These are phyloP conservation scores for Euspilapteryx auroguttella DNA, from an alignment of 2,888 invertebrate genomes.

Conservation along the genomic window DNA sequence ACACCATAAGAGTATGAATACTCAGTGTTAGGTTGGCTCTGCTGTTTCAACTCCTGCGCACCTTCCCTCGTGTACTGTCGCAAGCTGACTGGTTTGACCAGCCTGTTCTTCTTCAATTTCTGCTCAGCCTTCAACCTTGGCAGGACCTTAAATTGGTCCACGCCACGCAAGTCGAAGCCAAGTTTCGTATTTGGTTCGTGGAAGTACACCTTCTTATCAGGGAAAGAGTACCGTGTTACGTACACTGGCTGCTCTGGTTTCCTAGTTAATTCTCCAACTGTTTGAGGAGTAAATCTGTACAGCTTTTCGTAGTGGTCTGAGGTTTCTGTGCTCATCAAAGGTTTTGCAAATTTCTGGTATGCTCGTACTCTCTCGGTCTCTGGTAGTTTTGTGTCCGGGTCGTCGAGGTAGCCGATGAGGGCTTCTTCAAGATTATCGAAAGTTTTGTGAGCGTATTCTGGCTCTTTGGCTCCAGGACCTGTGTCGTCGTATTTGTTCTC, in stretches of 20 bases:
- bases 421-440: slow-evolving; percentile 36
- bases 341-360: too few relatives aligned
- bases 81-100: slow-evolving; percentile 16
- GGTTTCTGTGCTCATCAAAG: slow-evolving; percentile 10
- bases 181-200: neutral
- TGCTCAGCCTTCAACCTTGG: neutral
- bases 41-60: slow-evolving; percentile 7
- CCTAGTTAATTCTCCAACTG: neutral
- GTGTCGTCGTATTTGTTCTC: slow-evolving; percentile 50
- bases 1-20: slow-evolving; percentile 34
- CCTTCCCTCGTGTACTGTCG: slow-evolving; percentile 16
- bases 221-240: slow-evolving; percentile 3
- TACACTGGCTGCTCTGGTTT: slow-evolving; percentile 1
- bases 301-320: slow-evolving; percentile 4
- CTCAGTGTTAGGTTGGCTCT: slow-evolving; percentile 14
- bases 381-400: slow-evolving; percentile 41
- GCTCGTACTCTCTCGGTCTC: slow-evolving; percentile 25
- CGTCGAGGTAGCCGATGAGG: slow-evolving; percentile 28
- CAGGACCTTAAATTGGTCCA: neutral
- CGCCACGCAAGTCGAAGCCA: slow-evolving; percentile 1
- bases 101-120: slow-evolving; percentile 15
- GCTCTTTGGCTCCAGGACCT: slow-evolving; percentile 36
- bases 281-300: neutral
- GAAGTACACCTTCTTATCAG: slow-evolving; percentile 4
- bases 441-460: slow-evolving; percentile 30